phyloP scores from a whole-genome alignment of 2,113 vertebrate species.

The Elaphurus davidianus region DNA sequence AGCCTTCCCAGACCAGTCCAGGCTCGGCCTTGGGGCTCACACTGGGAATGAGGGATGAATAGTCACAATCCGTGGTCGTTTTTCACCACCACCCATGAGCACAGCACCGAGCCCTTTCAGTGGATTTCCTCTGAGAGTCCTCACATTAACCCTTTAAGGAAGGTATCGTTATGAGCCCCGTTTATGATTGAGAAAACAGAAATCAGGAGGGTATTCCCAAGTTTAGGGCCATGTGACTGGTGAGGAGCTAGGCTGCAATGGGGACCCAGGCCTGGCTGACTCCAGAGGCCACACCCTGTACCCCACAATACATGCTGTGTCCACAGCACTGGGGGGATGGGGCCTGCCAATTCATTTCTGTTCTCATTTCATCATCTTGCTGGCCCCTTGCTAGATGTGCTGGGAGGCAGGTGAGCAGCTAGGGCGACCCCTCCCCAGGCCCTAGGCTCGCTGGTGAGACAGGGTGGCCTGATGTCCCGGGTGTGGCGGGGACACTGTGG shows the following conservation, averaged over 20 bases:
- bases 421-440: not conserved
- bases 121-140: not conserved
- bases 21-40: not conserved
- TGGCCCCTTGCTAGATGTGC: not conserved
- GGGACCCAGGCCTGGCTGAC: not conserved
- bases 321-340: not conserved
- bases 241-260: not conserved
- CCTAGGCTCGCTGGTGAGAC: not conserved
- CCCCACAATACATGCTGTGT: accelerated
- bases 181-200: not conserved
- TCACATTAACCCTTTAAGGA: not conserved
- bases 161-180: not conserved
- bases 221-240: not conserved
- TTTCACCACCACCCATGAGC: not conserved
- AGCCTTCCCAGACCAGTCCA: not conserved
- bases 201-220: not conserved
- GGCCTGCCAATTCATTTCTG: not conserved
- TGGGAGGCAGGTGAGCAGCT: not conserved
- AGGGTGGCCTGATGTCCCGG: not conserved
- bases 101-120: not conserved
- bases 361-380: not conserved
- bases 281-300: not conserved
- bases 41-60: not conserved
- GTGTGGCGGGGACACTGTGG: not conserved
- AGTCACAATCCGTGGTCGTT: accelerated